Percentiles rank a stretch among this genome's conserved stretches.
phyloP scores from a whole-genome alignment of 2,888 invertebrate species.

The Sicus ferrugineus region DNA sequence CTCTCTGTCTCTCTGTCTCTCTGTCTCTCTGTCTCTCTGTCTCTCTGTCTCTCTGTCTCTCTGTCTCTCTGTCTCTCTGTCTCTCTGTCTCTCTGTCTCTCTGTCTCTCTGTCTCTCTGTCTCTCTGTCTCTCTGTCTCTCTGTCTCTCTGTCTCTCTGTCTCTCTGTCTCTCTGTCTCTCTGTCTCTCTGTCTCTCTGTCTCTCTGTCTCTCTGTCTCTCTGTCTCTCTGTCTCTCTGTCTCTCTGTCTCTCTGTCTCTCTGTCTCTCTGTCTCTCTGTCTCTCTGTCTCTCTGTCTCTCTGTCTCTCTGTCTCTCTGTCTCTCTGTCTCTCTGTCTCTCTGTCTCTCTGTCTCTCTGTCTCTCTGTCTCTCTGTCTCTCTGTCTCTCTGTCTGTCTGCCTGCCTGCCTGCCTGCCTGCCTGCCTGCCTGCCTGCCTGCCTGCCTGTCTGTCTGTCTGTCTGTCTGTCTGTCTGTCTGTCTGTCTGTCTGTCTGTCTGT shows the following conservation, averaged over 20 bases:
- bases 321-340: background rate
- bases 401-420: conserved; percentile 5
- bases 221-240: conserved; percentile 1
- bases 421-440: conserved; percentile 5
- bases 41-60: background rate
- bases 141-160: conserved; percentile 1
- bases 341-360: conserved; percentile 1
- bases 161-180: background rate
- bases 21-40: conserved; percentile 1
- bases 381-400: too few species aligned
- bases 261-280: conserved; percentile 1
- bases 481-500: conserved; percentile 8
- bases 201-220: background rate
- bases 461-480: conserved; percentile 8
- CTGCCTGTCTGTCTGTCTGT: too few species aligned
- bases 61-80: conserved; percentile 1
- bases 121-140: background rate
- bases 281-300: background rate
- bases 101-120: conserved; percentile 1
- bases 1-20: background rate
- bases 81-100: background rate
- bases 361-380: background rate
- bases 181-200: conserved; percentile 1
- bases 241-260: background rate
- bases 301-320: conserved; percentile 1